Conservation (phyloP, 2,113 vertebrate species). For the Pimephales promelas region DNA sequence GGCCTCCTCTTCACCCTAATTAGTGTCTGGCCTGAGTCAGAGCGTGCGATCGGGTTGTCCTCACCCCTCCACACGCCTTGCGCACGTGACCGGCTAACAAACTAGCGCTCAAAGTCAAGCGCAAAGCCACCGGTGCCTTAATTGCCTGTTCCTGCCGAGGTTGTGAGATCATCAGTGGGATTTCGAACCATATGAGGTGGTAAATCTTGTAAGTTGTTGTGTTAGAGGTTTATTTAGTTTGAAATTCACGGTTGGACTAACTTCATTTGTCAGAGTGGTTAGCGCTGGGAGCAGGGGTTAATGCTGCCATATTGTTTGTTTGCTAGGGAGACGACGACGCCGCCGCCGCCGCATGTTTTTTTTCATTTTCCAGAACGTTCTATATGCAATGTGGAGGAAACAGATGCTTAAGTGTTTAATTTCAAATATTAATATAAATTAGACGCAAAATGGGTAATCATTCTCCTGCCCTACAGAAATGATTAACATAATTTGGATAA, state of each 20-base stretch:
- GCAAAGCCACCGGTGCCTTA: slow-evolving; percentile 50
- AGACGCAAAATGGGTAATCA: slow-evolving; percentile 98
- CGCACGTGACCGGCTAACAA: slow-evolving; percentile 52
- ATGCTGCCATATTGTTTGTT: slow-evolving; percentile 43
- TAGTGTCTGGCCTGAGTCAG: slow-evolving; percentile 74
- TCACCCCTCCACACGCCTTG: slow-evolving; percentile 1
- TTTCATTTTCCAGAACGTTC: too few relatives aligned
- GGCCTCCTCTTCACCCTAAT: slow-evolving; percentile 79
- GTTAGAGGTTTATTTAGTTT: slow-evolving; percentile 28
- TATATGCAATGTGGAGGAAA: slow-evolving; percentile 67
- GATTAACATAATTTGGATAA: slow-evolving; percentile 99
- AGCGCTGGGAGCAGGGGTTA: slow-evolving; percentile 10
- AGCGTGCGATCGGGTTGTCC: slow-evolving; percentile 64
- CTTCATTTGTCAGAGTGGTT: slow-evolving; percentile 29
- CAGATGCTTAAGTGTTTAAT: slow-evolving; percentile 97
- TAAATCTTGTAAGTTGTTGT: slow-evolving; percentile 36
- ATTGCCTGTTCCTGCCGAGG: slow-evolving; percentile 40
- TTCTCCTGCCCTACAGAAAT: slow-evolving; percentile 99
- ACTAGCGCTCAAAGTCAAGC: slow-evolving; percentile 56
- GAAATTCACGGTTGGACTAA: background rate
- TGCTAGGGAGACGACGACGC: slow-evolving; percentile 12
- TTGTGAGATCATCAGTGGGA: slow-evolving; percentile 19
- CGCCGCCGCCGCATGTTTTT: background rate
- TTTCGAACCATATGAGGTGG: background rate
- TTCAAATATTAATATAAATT: slow-evolving; percentile 99